phyloP scores from a whole-genome alignment of 2,888 invertebrate genomes.

The Lasioglossum zephyrum region DNA sequence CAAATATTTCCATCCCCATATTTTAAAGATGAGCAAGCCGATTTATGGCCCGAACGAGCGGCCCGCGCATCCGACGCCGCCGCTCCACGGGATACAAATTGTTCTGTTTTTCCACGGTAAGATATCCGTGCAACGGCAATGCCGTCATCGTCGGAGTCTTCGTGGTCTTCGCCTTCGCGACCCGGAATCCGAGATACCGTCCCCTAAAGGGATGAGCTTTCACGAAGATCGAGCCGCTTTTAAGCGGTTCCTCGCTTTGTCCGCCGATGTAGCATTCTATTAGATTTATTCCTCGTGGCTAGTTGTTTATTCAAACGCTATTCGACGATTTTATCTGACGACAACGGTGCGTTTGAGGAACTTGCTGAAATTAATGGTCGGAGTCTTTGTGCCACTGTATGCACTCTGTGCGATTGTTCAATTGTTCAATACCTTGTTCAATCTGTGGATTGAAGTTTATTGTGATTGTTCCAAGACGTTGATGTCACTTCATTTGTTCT shows the following conservation, averaged over 20 bases:
- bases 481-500: background rate
- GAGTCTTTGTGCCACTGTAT: background rate
- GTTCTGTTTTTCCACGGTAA: slow-evolving; percentile 64
- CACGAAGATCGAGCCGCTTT: slow-evolving; percentile 28
- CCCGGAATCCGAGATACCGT: background rate
- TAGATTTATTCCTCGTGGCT: slow-evolving; percentile 21
- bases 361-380: background rate
- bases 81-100: slow-evolving; percentile 64
- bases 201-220: slow-evolving; percentile 11
- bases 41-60: slow-evolving; percentile 74
- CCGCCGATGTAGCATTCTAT: slow-evolving; percentile 3
- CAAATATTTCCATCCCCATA: slow-evolving; percentile 82
- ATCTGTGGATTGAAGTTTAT: background rate
- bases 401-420: background rate
- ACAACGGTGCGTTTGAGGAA: background rate
- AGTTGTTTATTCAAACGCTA: background rate
- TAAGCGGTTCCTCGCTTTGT: slow-evolving; percentile 27
- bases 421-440: too few species aligned
- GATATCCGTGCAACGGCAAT: background rate
- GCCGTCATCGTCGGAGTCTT: background rate
- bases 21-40: slow-evolving; percentile 82
- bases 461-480: background rate
- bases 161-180: background rate
- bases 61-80: slow-evolving; percentile 52
- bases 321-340: background rate